These are phyloP conservation scores for Drosophila nikananu DNA, from an alignment of 1,140 invertebrate species.

Conservation along the genomic window DNA sequence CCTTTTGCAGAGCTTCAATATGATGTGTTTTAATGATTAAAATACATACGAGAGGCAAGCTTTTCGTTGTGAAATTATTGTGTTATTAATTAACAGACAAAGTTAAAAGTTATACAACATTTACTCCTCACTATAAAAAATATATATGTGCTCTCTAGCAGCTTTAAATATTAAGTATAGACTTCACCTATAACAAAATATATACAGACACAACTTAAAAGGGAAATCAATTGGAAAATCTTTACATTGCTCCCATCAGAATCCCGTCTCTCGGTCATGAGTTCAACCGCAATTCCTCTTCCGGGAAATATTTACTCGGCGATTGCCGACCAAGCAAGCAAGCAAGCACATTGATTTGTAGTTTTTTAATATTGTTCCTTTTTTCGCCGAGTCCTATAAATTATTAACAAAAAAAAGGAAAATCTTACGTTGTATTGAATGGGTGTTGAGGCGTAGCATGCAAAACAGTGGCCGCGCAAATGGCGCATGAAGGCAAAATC, in stretches of 20 bases:
- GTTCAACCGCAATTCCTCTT: constrained; percentile 11
- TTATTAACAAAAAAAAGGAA: constrained; percentile 40
- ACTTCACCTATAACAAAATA: too few relatives aligned
- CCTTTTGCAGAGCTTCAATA: too few relatives aligned
- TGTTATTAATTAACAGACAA: too few relatives aligned
- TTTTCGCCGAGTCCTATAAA: constrained; percentile 50
- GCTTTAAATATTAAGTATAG: background rate
- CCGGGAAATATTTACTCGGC: constrained; percentile 12
- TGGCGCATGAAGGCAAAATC: constrained; percentile 77
- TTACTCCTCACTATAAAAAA: too few relatives aligned
- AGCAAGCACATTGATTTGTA: constrained; percentile 52
- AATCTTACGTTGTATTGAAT: constrained; percentile 5
- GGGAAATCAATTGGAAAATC: constrained; percentile 4
- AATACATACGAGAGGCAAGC: too few relatives aligned
- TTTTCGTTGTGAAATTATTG: too few relatives aligned
- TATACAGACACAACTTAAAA: background rate
- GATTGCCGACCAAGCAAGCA: constrained; percentile 3
- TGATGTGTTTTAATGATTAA: too few relatives aligned
- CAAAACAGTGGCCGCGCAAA: constrained; percentile 63
- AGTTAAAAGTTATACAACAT: too few relatives aligned
- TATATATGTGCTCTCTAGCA: too few relatives aligned
- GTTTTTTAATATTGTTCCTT: constrained; percentile 48
- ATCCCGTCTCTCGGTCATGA: background rate
- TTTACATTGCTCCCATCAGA: background rate
- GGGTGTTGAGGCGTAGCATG: constrained; percentile 53